Conservation (phyloP, 2,113 vertebrate genomes). For the Syngnathus floridae region DNA sequence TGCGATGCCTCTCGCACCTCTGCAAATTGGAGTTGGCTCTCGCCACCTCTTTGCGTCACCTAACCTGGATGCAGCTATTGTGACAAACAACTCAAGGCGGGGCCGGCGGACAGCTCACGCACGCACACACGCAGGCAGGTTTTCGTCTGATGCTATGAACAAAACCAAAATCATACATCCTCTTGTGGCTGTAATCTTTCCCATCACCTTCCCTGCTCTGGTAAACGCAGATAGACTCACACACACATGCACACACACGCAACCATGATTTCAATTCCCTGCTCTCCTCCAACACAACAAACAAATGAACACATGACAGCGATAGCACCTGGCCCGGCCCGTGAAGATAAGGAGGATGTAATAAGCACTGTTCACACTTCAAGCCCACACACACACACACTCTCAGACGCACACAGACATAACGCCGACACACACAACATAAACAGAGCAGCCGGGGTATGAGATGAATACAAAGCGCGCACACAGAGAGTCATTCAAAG, state of each 20-base stretch:
- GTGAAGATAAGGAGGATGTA: conserved; percentile 55
- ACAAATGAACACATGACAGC: conserved; percentile 41
- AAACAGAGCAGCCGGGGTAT: conserved; percentile 42
- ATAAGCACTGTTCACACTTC: conserved; percentile 47
- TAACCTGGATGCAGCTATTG: conserved; percentile 26
- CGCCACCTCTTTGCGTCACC: background rate
- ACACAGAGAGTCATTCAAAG: conserved; percentile 51
- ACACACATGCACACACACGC: background rate
- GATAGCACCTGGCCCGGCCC: conserved; percentile 40
- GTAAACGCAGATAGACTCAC: conserved; percentile 25
- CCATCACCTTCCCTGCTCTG: conserved; percentile 18
- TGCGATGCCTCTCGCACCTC: conserved; percentile 12
- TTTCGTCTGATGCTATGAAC: background rate
- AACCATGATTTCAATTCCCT: conserved; percentile 26
- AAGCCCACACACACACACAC: conserved; percentile 37
- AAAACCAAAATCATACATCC: background rate
- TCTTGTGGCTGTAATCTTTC: conserved; percentile 21
- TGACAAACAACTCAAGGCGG: conserved; percentile 48
- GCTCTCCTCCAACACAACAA: conserved; percentile 28
- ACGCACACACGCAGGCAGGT: background rate
- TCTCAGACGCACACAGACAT: conserved; percentile 9
- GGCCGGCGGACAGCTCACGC: conserved; percentile 35
- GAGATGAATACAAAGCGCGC: conserved; percentile 51
- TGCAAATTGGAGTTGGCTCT: conserved; percentile 21
- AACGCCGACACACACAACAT: conserved; percentile 25